These are phyloP conservation scores for Alloscopus bannaensis DNA, from an alignment of 2,888 invertebrate genomes.

Conservation along the genomic window DNA sequence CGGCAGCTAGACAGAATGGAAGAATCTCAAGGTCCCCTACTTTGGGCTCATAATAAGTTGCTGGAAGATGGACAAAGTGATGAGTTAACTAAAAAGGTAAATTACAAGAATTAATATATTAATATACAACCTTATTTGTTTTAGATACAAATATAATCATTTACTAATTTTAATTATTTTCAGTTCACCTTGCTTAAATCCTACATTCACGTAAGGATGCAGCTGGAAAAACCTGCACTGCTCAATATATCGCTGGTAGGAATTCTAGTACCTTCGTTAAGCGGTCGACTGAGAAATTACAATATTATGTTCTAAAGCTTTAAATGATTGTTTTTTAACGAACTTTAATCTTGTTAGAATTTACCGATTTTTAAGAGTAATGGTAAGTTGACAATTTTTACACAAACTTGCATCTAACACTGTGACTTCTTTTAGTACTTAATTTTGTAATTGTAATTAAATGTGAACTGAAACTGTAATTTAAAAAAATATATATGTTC, in stretches of 20 bases:
- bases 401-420: no score
- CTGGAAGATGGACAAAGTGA: conserved; percentile 5
- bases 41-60: conserved; percentile 29
- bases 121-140: background rate
- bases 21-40: background rate
- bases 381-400: no score
- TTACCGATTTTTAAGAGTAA: no score
- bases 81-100: conserved; percentile 54
- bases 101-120: background rate
- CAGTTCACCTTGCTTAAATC: conserved; percentile 68
- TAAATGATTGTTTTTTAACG: no score
- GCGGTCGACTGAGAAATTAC: conserved; percentile 52
- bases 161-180: conserved; percentile 32
- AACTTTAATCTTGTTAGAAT: no score
- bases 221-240: conserved; percentile 67
- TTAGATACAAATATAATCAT: background rate
- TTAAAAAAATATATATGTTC: no score
- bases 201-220: conserved; percentile 70
- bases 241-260: conserved; percentile 55
- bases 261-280: conserved; percentile 42
- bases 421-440: no score
- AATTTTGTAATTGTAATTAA: no score
- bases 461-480: no score
- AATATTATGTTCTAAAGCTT: conserved; percentile 50
- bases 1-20: background rate